A percentile compares a stretch with the other conserved stretches of the same genome.
These are phyloP conservation scores for Dicranocentrus wangi DNA, from an alignment of 2,888 invertebrate species.

Conservation along the genomic window DNA sequence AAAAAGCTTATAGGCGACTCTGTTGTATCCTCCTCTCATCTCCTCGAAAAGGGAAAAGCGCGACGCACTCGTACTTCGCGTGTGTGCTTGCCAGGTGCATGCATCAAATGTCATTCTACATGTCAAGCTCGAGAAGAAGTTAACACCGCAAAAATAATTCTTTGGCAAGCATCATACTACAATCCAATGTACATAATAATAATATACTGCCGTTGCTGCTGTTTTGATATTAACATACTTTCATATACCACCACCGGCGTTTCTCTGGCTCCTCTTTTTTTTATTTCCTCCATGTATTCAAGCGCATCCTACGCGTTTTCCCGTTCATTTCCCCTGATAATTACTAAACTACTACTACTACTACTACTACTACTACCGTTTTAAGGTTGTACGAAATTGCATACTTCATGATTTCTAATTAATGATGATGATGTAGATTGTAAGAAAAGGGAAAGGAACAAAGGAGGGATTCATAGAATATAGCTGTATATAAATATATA, in stretches of 20 bases:
- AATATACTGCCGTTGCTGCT: not conserved
- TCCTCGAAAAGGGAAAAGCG: too few relatives aligned
- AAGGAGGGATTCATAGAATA: conserved; percentile 5
- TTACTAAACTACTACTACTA: not conserved
- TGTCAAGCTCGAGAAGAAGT: conserved; percentile 9
- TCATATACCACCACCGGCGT: too few relatives aligned
- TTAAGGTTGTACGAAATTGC: not conserved
- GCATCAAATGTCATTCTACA: conserved; percentile 21
- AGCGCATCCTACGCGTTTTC: conserved; percentile 17
- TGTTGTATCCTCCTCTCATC: not conserved
- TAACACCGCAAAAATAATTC: not conserved
- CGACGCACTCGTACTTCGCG: too few relatives aligned
- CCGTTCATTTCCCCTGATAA: conserved; percentile 1
- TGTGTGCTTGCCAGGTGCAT: conserved; percentile 23
- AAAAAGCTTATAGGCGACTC: not conserved
- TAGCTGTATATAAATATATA: not conserved
- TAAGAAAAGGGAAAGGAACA: not conserved
- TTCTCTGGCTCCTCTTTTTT: not conserved
- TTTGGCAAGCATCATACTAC: not conserved
- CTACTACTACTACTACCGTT: too few relatives aligned
- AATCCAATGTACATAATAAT: not conserved
- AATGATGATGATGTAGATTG: conserved; percentile 14
- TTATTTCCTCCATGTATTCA: not conserved
- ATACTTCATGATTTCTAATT: conserved; percentile 11
- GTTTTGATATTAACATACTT: not conserved